These are phyloP conservation scores for Hyles euphorbiae DNA, from an alignment of 1,140 invertebrate genomes.

Conservation along the genomic window DNA sequence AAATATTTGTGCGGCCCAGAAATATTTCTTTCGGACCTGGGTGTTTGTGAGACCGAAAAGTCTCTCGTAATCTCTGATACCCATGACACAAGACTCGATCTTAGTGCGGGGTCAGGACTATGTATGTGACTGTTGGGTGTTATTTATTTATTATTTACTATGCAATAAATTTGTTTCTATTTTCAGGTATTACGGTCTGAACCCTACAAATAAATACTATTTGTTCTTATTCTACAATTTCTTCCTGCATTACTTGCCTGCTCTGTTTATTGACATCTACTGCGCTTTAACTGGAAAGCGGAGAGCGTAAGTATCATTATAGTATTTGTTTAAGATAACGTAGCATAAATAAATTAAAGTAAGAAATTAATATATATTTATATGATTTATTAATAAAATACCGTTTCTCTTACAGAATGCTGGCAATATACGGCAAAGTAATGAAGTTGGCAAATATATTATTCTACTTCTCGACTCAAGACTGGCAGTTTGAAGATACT, in stretches of 20 bases:
- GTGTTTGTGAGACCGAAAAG: no score
- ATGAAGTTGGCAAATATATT: conserved; percentile 81
- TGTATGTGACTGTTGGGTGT: no score
- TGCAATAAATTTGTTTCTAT: conserved; percentile 69
- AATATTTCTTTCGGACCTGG: no score
- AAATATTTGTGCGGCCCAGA: no score
- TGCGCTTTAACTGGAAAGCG: conserved; percentile 77
- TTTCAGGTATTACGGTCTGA: conserved; percentile 76
- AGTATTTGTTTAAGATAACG: background rate
- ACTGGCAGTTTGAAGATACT: conserved; percentile 82
- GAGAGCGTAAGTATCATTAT: conserved; percentile 73
- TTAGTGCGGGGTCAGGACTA: no score
- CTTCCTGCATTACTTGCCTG: conserved; percentile 81
- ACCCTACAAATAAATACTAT: conserved; percentile 74
- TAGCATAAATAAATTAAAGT: conserved; percentile 10
- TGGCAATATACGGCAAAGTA: conserved; percentile 82
- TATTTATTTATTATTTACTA: no score
- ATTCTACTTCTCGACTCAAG: conserved; percentile 83
- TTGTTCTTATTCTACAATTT: conserved; percentile 76
- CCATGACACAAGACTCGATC: no score
- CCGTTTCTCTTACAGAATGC: conserved; percentile 72
- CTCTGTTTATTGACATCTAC: conserved; percentile 78
- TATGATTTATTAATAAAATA: no score
- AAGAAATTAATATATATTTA: no score
- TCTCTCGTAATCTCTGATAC: no score